Evolutionary conservation across 2,113 vertebrate genomes (phyloP).

Genomic region (Chunga burmeisteri): DNA sequence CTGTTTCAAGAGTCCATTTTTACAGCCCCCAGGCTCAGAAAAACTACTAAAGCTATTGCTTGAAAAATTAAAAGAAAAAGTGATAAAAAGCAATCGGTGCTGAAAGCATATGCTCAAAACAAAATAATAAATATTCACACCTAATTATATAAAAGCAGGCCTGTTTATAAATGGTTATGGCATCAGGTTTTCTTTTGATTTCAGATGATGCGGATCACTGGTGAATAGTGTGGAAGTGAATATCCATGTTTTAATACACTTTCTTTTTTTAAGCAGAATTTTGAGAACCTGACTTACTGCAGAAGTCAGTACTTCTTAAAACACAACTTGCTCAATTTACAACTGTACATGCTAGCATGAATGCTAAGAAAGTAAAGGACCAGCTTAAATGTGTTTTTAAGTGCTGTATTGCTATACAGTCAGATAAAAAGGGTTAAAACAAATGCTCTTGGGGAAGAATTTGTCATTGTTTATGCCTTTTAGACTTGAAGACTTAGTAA

Average conservation of each 20-base stretch:
- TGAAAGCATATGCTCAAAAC: not conserved
- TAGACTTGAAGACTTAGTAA: not conserved
- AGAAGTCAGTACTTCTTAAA: not conserved
- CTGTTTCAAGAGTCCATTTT: not conserved
- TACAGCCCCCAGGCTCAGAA: not conserved
- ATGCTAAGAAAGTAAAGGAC: not conserved
- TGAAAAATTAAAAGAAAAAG: not conserved
- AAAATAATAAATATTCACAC: not conserved
- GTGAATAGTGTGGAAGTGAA: not conserved
- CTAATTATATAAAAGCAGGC: not conserved
- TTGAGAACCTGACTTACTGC: not conserved
- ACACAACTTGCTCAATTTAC: not conserved
- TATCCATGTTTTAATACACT: not conserved
- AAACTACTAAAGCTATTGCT: not conserved
- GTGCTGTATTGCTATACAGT: not conserved
- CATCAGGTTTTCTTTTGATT: not conserved
- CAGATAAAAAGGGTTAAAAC: constrained; percentile 8
- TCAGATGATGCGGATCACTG: not conserved
- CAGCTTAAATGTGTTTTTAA: not conserved
- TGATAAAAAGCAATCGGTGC: not conserved
- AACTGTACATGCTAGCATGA: not conserved
- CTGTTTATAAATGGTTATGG: not conserved
- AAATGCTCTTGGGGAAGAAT: not conserved
- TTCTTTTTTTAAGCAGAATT: not conserved
- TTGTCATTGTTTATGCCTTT: constrained; percentile 3